A percentile compares a stretch with the other conserved stretches of the same genome.
phyloP scores from a whole-genome alignment of 2,888 invertebrate genomes.

The Sialis fuliginosa region DNA sequence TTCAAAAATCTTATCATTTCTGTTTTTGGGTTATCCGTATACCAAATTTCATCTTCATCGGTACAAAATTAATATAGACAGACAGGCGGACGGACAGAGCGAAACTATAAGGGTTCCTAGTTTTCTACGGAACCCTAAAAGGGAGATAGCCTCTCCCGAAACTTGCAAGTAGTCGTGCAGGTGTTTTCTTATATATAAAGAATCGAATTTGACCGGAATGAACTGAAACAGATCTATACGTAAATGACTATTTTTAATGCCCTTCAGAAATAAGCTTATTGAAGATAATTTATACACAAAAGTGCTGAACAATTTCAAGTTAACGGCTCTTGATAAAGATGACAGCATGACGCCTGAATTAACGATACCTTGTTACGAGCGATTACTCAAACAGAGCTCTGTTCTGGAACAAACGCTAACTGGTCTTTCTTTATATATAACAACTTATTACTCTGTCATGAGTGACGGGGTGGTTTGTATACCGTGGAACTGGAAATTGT shows the following conservation, averaged over 20 bases:
- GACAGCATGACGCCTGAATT: constrained; percentile 78
- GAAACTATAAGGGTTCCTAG: no score
- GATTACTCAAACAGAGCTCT: constrained; percentile 37
- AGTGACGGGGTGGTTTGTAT: constrained; percentile 82
- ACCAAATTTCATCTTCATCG: no score
- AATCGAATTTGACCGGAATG: not conserved
- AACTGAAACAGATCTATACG: no score
- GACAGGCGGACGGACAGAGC: no score
- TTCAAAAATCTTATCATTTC: no score
- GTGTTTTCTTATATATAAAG: no score
- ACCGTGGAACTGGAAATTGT: constrained; percentile 73
- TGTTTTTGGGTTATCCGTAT: no score
- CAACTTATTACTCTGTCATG: constrained; percentile 81
- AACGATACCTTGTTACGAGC: constrained; percentile 73
- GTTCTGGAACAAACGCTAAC: constrained; percentile 31
- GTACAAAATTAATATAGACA: no score
- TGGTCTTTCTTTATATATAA: constrained; percentile 58
- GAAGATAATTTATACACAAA: constrained; percentile 54
- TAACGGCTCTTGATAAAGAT: constrained; percentile 67
- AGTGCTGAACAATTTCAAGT: constrained; percentile 45
- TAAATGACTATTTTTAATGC: not conserved
- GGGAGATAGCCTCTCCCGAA: no score
- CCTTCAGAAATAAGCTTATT: constrained; percentile 53
- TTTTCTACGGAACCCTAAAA: no score
- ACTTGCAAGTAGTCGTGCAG: no score